Percentiles rank a stretch among this genome's conserved stretches.
Conservation (phyloP, 2,113 vertebrate species). For the Oryzias woworae region DNA sequence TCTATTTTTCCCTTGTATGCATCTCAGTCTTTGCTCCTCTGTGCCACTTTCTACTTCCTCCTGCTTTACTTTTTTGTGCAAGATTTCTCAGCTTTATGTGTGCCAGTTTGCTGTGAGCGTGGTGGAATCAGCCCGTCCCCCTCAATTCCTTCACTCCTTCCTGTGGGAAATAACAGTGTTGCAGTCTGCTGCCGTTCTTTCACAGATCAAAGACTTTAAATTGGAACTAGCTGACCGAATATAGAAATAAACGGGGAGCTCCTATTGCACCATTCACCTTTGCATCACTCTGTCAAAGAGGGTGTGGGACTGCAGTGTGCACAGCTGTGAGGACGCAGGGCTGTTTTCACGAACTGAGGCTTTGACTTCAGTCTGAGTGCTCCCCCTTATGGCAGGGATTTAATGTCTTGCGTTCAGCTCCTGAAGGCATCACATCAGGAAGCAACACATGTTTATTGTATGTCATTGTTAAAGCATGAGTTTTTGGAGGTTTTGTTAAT, state of each 20-base stretch:
- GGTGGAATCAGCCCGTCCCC: constrained; percentile 47
- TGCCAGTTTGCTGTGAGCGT: constrained; percentile 41
- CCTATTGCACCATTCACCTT: constrained; percentile 40
- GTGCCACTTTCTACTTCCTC: background rate
- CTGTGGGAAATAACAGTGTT: constrained; percentile 62
- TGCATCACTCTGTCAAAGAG: constrained; percentile 36
- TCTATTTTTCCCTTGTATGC: background rate
- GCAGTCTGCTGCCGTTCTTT: constrained; percentile 62
- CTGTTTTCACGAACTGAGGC: background rate
- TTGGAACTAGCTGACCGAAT: constrained; percentile 50
- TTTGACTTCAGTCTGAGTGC: constrained; percentile 47
- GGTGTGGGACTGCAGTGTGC: constrained; percentile 8
- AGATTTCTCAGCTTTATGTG: background rate
- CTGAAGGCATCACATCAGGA: background rate
- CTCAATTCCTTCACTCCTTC: constrained; percentile 48
- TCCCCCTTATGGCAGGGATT: constrained; percentile 56
- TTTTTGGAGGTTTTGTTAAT: too few relatives aligned
- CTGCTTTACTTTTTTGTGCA: background rate
- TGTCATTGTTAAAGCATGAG: too few relatives aligned
- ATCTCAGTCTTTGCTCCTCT: constrained; percentile 1
- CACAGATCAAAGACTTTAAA: constrained; percentile 67
- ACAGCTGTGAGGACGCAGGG: background rate
- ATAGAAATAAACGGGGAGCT: constrained; percentile 9
- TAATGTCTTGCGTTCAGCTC: background rate
- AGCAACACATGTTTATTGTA: constrained; percentile 18